A percentile compares a stretch with the other conserved stretches of the same genome.
phyloP scores from a whole-genome alignment of 2,113 vertebrate genomes.

The Trematocara unimaculatum region DNA sequence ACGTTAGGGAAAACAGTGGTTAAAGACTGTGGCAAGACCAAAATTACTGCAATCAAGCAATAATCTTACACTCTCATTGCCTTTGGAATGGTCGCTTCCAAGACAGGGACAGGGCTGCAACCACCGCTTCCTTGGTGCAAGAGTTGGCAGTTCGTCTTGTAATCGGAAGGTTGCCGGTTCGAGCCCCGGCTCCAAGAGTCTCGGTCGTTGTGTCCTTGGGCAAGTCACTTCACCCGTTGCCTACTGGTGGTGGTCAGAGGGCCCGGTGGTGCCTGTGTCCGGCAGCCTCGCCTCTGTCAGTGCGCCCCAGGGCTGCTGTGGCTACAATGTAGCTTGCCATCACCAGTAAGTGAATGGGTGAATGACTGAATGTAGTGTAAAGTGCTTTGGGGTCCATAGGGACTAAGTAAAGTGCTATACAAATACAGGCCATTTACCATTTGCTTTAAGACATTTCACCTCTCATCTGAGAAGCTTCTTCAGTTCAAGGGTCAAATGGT shows the following conservation, averaged over 20 bases:
- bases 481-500: not conserved
- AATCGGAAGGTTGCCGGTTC: rapidly evolving
- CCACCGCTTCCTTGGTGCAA: not conserved
- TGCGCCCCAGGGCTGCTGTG: rapidly evolving
- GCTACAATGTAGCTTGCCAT: not conserved
- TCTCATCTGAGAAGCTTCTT: not conserved
- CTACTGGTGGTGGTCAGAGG: not conserved
- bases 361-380: not conserved
- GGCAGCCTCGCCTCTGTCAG: not conserved
- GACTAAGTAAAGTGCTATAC: not conserved
- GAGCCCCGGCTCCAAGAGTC: rapidly evolving
- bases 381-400: not conserved
- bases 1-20: not conserved
- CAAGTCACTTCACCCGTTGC: not conserved
- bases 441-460: rapidly evolving
- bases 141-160: not conserved
- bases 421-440: not conserved
- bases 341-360: not conserved
- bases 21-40: not conserved
- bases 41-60: not conserved
- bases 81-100: not conserved
- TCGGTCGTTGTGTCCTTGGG: rapidly evolving
- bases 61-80: not conserved
- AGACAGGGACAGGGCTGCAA: not conserved
- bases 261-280: rapidly evolving